phyloP scores from a whole-genome alignment of 2,113 vertebrate genomes.

The Takifugu bimaculatus region DNA sequence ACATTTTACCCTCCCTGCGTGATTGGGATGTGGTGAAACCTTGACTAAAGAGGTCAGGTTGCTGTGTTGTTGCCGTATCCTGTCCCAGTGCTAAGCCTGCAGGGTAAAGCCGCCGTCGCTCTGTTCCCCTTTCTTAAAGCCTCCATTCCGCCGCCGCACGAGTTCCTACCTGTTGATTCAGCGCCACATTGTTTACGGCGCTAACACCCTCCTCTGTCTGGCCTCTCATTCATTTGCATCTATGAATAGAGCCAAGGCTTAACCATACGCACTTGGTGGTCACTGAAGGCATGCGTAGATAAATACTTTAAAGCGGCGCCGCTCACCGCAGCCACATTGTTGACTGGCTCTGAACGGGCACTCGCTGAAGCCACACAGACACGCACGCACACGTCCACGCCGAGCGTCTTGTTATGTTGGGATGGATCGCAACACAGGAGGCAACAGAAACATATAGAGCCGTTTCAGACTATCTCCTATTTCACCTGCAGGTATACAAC shows the following conservation, averaged over 20 bases:
- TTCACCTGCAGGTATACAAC: constrained; percentile 64
- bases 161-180: constrained; percentile 70
- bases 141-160: constrained; percentile 29
- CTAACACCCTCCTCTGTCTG: constrained; percentile 63
- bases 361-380: constrained; percentile 46
- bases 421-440: constrained; percentile 13
- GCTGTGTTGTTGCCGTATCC: constrained; percentile 56
- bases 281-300: constrained; percentile 70
- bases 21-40: constrained; percentile 50
- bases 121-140: constrained; percentile 9
- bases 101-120: background rate
- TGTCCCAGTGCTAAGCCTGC: constrained; percentile 53
- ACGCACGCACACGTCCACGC: constrained; percentile 19
- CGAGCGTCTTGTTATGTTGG: constrained; percentile 20
- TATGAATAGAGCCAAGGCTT: constrained; percentile 74
- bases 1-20: background rate
- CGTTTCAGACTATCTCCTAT: constrained; percentile 41
- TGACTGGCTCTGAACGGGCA: constrained; percentile 61
- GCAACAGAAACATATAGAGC: constrained; percentile 5
- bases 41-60: constrained; percentile 62
- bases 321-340: constrained; percentile 68
- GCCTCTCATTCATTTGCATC: constrained; percentile 69
- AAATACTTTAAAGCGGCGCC: constrained; percentile 69
- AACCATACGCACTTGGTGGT: constrained; percentile 68
- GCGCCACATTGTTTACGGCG: constrained; percentile 65